Base-by-base conservation (phyloP, 2,888 invertebrate genomes). In the Prionchulus punctatus region DNA sequence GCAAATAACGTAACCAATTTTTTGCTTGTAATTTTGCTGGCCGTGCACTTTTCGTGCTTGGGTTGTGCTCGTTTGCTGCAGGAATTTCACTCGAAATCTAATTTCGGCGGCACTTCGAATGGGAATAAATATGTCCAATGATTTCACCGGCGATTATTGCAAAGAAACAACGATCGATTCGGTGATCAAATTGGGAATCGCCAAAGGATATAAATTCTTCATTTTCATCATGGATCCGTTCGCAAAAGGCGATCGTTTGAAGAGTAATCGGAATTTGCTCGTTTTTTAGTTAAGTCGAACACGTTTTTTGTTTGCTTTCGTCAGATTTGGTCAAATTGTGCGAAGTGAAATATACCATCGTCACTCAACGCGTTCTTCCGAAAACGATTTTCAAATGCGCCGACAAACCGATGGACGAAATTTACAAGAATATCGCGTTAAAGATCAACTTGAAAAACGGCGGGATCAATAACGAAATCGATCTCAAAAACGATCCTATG, bases 391-490 rank as follows among this genome's bases (percentile, higher is more conserved):
- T 28, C 28, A 49, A 49, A 49, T n/a, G n/a, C n/a, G 12, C 18
- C 45, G 23, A n/a, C 18, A 45, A 45, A n/a, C 12, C 15, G 7
- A 26, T 4, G 4, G 26, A 25, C 4, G 31, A 28, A 18, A 51
- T 27, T 27, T 30, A 12, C 27, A 12, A 26, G 3, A 51, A 51
- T 21, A 25, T 51, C 26, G 21, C n/a, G 4, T 30, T 25, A 15
- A 51, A 30, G n/a, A 51, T 51, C 7, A 51, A 51, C 51, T 7
- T n/a, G 25, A 51, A 51, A 28, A 51, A 51, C 27, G 31, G 31
- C 15, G 31, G 31, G 4, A 21, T 30, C 15, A 51, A 51, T 27
- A 51, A 51, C 51, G 31, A 51, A 18, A 4, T 30, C 12, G 7
- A 25, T 7, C 4, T 30, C 26, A 42, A 42, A 12, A 51, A 26